Base-by-base conservation (phyloP, 2,888 invertebrate species). In the Troides oblongomaculatus region DNA sequence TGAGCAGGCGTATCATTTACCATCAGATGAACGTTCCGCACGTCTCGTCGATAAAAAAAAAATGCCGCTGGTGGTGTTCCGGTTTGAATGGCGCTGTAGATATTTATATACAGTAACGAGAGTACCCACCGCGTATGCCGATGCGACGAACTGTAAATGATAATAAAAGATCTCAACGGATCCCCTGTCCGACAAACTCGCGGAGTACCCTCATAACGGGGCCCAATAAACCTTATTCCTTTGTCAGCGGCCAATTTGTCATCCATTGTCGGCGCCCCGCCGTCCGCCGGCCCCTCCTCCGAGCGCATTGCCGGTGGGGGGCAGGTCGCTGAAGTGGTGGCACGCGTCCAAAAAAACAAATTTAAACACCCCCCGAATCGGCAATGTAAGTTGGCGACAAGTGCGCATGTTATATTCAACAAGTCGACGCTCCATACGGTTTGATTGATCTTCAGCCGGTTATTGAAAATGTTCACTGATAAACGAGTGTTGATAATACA, bases 181-280 rank as follows among this genome's bases (percentile, higher is more conserved):
- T 23, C 39, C 74, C 0, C 2, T 84, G 74, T 76, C 71, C 82
- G 64, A 53, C 76, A 85, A 86, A 77, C 85, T 82, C 84, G 85
- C 83, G 73, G 79, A 87, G 83, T 88, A 88, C 89, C 89, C 88
- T 90, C 87, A 89, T 90, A 90, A 88, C 88, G 84, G 81, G 77
- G 84, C 84, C 89, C 90, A 89, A 90, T 90, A 90, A 90, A 90
- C 90, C 88, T 82, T 87, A 84, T 85, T 84, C 88, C 90, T 90
- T 90, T 90, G 90, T 90, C 81, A 80, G 81, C 81, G 82, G 78
- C 81, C 90, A 90, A 90, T 90, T 90, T 90, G 90, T 90, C 90
- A 90, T 89, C 89, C 82, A 88, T 89, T 90, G 89, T 88, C 76
- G 73, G 67, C 75, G 64, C 73, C 67, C 67, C 71, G 64, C 73